Base-by-base conservation (phyloP, 2,888 invertebrate species). In the Agonopterix subpropinquella region DNA sequence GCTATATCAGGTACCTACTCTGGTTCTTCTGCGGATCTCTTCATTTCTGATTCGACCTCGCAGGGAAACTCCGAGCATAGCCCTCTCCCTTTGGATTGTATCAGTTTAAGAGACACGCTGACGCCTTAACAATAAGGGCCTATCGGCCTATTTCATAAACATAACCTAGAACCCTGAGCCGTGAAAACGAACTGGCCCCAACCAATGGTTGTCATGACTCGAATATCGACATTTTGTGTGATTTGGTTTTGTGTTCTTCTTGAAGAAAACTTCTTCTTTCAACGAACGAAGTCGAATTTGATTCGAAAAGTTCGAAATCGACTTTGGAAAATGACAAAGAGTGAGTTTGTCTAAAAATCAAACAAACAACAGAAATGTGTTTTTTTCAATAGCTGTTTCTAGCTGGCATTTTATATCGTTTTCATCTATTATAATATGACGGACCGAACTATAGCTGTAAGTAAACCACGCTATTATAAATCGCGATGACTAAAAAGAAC, bases 391-490 rank as follows among this genome's bases (percentile, higher is more conserved):
- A 10, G 9, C 37, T 37, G 37, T 37, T 37, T 37, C 37, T 37
- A 10, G 9, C 3, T 37, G 37, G n/a, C n/a, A 37, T 37, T 37
- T 9, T 37, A n/a, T 1, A 10, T 10, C 37, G 39, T 9, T 39
- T n/a, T n/a, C 10, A 39, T 7, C 43, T 39, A 41, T 51, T 45
- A 41, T 43, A 65, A 53, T 48, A 85, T 85, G 83, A 64, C 77
- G 48, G 85, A 85, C 50, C 76, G 84, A 61, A 65, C 77, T 15
- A 84, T 84, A 62, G 80, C 85, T 55, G 85, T 85, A 67, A 76
- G 83, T 75, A 55, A 10, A 44, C 11, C 7, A 18, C 28, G 28
- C 44, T 43, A 18, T 37, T 11, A 36, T 13, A 5, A 36, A 37
- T 36, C 11, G 11, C 8, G 9, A 35, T 44, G 8, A 36, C 7